These are phyloP conservation scores for Lontra canadensis DNA, from an alignment of 2,113 vertebrate genomes.

Conservation along the genomic window DNA sequence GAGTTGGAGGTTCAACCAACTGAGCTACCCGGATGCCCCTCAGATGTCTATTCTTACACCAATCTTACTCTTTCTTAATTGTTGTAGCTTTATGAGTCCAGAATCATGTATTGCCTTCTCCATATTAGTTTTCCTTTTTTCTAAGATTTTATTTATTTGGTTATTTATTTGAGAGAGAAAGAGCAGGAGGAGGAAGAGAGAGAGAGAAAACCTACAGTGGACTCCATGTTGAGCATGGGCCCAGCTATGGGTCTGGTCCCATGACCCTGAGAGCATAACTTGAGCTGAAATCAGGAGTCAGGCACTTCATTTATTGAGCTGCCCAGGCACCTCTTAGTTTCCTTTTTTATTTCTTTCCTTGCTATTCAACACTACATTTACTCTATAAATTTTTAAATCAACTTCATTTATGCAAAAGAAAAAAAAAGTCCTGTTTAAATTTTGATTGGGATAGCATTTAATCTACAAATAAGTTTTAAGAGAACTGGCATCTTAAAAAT, in stretches of 20 bases:
- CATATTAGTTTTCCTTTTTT: neutral
- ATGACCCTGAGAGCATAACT: neutral
- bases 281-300: neutral
- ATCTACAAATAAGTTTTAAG: neutral
- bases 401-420: neutral
- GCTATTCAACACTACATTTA: neutral
- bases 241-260: neutral
- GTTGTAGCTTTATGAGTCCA: neutral
- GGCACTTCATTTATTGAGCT: neutral
- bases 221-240: neutral
- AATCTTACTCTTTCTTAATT: neutral
- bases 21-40: neutral
- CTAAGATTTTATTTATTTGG: neutral
- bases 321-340: neutral
- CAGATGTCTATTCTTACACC: neutral
- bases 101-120: neutral
- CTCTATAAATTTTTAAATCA: neutral
- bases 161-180: neutral
- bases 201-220: neutral
- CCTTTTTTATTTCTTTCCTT: neutral
- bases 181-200: neutral
- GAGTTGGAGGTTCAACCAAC: neutral
- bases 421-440: neutral
- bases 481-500: neutral
- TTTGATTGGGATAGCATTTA: neutral